These are phyloP conservation scores for Zygothrica quintamaculata DNA, from an alignment of 2,888 invertebrate species.

Conservation along the genomic window DNA sequence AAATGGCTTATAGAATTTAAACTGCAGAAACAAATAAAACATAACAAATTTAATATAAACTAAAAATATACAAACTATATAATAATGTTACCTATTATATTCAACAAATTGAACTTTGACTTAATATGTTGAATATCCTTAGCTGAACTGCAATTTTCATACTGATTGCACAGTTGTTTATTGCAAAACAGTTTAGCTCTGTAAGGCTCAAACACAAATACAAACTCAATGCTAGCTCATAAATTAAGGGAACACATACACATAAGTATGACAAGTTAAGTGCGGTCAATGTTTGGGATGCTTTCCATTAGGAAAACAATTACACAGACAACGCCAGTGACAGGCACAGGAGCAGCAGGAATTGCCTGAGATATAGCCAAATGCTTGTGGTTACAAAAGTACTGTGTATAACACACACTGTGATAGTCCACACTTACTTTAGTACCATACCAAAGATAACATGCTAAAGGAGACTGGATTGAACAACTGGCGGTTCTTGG, in stretches of 20 bases:
- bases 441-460: constrained; percentile 54
- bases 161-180: background rate
- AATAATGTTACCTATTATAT: too few relatives aligned
- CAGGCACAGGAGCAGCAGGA: constrained; percentile 46
- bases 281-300: constrained; percentile 73
- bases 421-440: constrained; percentile 30
- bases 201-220: too few relatives aligned
- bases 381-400: background rate
- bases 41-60: too few relatives aligned
- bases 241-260: constrained; percentile 64
- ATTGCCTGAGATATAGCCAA: constrained; percentile 29
- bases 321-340: constrained; percentile 69
- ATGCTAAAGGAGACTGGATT: too few relatives aligned
- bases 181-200: too few relatives aligned
- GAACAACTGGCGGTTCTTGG: constrained; percentile 53
- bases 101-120: too few relatives aligned
- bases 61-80: too few relatives aligned
- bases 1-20: constrained; percentile 8
- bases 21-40: too few relatives aligned
- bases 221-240: constrained; percentile 44
- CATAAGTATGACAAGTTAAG: constrained; percentile 74
- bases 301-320: constrained; percentile 77
- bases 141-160: background rate
- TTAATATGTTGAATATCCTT: too few relatives aligned
- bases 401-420: too few relatives aligned